Base-by-base conservation (phyloP, 2,797 vertebrate genomes). In the Lindbergichthys nudifrons region DNA sequence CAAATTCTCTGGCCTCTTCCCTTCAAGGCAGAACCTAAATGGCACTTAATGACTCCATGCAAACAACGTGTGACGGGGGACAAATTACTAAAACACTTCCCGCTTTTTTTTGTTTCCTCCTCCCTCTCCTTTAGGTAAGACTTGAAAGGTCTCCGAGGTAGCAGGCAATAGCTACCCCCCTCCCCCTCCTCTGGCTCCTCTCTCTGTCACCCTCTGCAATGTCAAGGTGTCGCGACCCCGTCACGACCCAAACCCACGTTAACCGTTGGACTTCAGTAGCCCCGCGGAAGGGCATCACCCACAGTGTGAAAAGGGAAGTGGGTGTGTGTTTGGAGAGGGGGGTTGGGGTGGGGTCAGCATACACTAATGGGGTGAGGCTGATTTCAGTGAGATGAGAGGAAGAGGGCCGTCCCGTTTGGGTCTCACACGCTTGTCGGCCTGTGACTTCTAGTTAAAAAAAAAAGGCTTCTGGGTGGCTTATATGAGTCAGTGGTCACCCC, bases 11-110 rank as follows among this genome's bases (percentile, higher is more conserved):
- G 54, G 77, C 84, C 58, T 79, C 82, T 69, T 81, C 77, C 84
- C 92, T 93, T 92, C 85, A 90, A 88, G 89, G 88, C 86, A 87
- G 87, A 62, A 50, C 74, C 84, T 87, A 82, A 92, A 88, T 80
- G 87, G 80, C 71, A 65, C 83, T 84, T 94, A 94, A 94, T 92
- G 89, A 90, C 91, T 94, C 90, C 87, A 88, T 87, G 92, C 91
- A 91, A 93, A 92, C 88, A 89, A 86, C 19, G 79, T 93, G 92
- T 92, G 93, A 93, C 73, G 89, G 90, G 83, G 88, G 89, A 94
- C 92, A 93, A 95, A 95, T 94, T 91, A 93, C 87, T 60, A 60
- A 83, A 87, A 83, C 67, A 76, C 84, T 89, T 87, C 81, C 82
- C 67, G 78, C 77, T 69, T 81, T 46, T 78, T 76, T 58, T 32